Conservation (phyloP, 2,888 invertebrate species). For the Panopea generosa region DNA sequence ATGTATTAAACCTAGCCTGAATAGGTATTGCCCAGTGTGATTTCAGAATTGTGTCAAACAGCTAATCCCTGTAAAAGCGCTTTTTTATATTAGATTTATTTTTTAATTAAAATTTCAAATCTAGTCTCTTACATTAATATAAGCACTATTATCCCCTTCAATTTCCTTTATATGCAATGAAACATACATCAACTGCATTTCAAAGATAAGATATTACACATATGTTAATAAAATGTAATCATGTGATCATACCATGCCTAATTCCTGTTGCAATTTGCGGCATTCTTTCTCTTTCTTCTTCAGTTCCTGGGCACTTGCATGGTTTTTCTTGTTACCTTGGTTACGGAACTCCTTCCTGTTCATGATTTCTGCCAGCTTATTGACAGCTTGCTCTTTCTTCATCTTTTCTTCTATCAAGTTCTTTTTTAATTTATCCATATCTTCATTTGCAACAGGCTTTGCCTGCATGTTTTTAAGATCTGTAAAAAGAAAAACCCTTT, state of each 20-base stretch:
- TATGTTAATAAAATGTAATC: no score
- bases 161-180: no score
- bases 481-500: constrained; percentile 43
- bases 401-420: constrained; percentile 80
- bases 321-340: constrained; percentile 81
- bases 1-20: no score
- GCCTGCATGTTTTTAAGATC: constrained; percentile 70
- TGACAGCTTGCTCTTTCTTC: constrained; percentile 92
- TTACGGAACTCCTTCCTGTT: constrained; percentile 93
- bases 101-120: no score
- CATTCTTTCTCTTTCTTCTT: constrained; percentile 97
- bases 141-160: no score
- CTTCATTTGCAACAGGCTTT: constrained; percentile 58
- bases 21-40: no score
- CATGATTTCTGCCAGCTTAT: constrained; percentile 98
- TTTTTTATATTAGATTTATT: no score
- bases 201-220: no score
- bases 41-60: no score
- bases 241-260: constrained; percentile 89
- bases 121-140: no score
- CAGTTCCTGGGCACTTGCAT: constrained; percentile 88
- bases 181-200: no score
- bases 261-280: constrained; percentile 96
- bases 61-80: no score
- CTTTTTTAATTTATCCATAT: constrained; percentile 79